Evolutionary conservation across 2,888 invertebrate genomes (phyloP), one percentile per base, ranked within the genome.

Genomic region (Polyommatus iphigenia): DNA sequence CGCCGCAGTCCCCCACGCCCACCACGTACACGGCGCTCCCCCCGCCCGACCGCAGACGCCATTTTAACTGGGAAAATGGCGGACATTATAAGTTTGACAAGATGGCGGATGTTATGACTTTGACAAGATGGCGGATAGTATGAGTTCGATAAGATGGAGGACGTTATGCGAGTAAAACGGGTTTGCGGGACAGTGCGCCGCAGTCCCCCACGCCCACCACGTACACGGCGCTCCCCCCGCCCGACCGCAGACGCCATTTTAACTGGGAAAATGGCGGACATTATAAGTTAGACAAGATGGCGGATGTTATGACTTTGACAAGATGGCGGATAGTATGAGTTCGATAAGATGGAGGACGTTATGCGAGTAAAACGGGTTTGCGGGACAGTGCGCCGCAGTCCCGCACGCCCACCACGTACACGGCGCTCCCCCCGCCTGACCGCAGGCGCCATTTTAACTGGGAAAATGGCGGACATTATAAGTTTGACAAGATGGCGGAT

Each of bases 21-120:
- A 99, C 97, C 90, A 99, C 99, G 92, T 99, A 99, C 81, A 99
- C 98, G 0, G 99, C 99, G 89, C 98, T 98, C 0, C 99, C 99
- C 82, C 98, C 98, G 46, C 99, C 93, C 0, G 92, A 92, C 0
- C 98, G 96, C 13, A 99, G 95, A 0, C 99, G 95, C 99, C 99
- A 99, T 94, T 99, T 99, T 96, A 99, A 96, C 96, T 96, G 85
- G 1, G 82, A 24, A 50, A 13, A 57, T n/a, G 57, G 20, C 7
- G 20, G 57, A 54, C 0, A 15, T 32, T 32, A 41, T 41, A 15
- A 67, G n/a, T 29, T 67, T 67, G 4, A 20, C 3, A 57, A 57
- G 57, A 57, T n/a, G n/a, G 57, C n/a, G n/a, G n/a, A 5, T n/a
- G 5, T 15, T 36, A 7, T 36, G 67, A 67, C 0, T 24, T 67